These are phyloP conservation scores for Volucella inflata DNA, from an alignment of 2,888 invertebrate genomes.

Conservation along the genomic window DNA sequence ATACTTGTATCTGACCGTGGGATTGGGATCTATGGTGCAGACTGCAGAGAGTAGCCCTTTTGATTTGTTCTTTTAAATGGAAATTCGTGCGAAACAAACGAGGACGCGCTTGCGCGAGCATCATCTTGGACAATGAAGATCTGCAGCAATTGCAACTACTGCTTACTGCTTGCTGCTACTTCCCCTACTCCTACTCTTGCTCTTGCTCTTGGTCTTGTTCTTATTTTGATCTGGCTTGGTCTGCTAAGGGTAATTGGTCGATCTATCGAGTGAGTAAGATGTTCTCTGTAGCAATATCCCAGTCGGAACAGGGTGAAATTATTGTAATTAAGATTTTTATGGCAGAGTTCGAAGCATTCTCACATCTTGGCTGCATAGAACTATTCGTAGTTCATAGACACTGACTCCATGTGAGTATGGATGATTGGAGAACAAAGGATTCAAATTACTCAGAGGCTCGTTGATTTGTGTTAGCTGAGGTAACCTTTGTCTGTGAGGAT, in stretches of 20 bases:
- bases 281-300: constrained; percentile 51
- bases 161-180: no score
- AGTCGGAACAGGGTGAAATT: constrained; percentile 55
- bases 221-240: neutral
- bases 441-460: constrained; percentile 43
- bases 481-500: constrained; percentile 55
- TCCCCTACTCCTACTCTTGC: neutral
- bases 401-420: constrained; percentile 6
- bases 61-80: constrained; percentile 76
- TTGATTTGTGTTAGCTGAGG: constrained; percentile 68
- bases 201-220: constrained; percentile 2
- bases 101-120: constrained; percentile 69
- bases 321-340: constrained; percentile 73
- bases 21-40: constrained; percentile 69
- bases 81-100: constrained; percentile 75
- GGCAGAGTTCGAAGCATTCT: constrained; percentile 53
- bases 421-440: constrained; percentile 60
- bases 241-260: constrained; percentile 64
- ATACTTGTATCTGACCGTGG: constrained; percentile 68
- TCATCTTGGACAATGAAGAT: constrained; percentile 20
- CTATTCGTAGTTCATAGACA: constrained; percentile 5
- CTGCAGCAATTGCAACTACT: no score
- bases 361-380: constrained; percentile 10
- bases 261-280: constrained; percentile 69
- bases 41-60: constrained; percentile 58